Base-by-base conservation (phyloP, 2,888 invertebrate genomes). In the Rapana venosa region DNA sequence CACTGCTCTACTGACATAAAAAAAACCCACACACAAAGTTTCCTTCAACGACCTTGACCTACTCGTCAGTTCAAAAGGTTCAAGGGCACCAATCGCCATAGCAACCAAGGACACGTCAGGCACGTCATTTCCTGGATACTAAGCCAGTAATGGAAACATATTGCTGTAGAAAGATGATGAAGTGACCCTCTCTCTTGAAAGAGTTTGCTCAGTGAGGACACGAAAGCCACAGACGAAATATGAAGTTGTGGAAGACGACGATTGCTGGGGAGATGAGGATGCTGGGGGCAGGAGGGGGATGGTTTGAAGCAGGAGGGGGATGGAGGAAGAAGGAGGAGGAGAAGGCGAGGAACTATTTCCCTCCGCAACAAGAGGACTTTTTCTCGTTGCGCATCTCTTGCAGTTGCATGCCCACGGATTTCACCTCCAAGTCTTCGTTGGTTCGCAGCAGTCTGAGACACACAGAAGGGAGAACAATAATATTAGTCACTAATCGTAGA, bases 351-450 rank as follows among this genome's bases (percentile, higher is more conserved):
- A 17, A 20, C 87, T 90, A 79, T 30, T 79, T 88, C 36, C 87
- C 87, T n/a, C 93, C 92, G 88, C 94, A 94, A 87, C 94, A 95
- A 5, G 92, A 92, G 56, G 90, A 90, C 66, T 89, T 92, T 32
- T 92, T 93, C 84, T 93, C 93, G 17, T 90, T 87, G 8, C 89
- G 91, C 89, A 93, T 92, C 20, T 94, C 94, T 58, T 93, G 93
- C 15, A 96, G 93, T 89, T 95, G 94, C 90, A 96, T 93, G 11
- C 96, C 96, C 20, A 94, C 95, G 13, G 94, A 92, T 92, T 95
- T 94, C 26, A 96, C 95, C 90, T 96, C 96, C 26, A 96, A 88
- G 92, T 96, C 96, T 91, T 96, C 96, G 89, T 95, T 96, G 26
- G 95, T 94, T 61, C 95, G 92, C 92, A 96, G 88, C 47, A 84